phyloP scores from a whole-genome alignment of 2,888 invertebrate genomes.

The Ophion ventricosus region DNA sequence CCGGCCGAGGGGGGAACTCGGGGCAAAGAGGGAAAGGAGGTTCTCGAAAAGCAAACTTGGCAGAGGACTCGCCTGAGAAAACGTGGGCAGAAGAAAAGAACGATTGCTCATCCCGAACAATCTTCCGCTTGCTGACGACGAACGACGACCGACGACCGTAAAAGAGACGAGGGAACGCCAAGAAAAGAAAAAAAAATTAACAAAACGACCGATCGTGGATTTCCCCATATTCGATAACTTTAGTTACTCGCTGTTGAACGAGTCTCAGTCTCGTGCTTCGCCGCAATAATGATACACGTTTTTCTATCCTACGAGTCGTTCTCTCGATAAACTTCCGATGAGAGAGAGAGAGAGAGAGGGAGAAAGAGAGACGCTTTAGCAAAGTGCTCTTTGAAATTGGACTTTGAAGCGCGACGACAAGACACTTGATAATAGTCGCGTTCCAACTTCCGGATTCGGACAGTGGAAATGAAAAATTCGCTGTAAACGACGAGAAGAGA shows the following conservation, averaged over 20 bases:
- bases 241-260: conserved; percentile 13
- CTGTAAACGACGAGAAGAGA: neutral
- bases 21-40: neutral
- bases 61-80: conserved; percentile 44
- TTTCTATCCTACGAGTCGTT: conserved; percentile 5
- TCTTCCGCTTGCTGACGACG: conserved; percentile 26
- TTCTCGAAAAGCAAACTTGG: conserved; percentile 56
- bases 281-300: conserved; percentile 15
- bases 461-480: conserved; percentile 9
- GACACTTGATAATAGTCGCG: neutral
- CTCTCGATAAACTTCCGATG: conserved; percentile 23
- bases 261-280: conserved; percentile 30
- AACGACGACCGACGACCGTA: conserved; percentile 24
- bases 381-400: neutral
- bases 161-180: neutral
- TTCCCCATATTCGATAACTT: conserved; percentile 51
- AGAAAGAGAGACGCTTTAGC: neutral
- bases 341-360: neutral
- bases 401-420: neutral
- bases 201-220: conserved; percentile 16
- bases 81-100: conserved; percentile 41
- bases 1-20: neutral
- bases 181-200: neutral
- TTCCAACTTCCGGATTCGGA: neutral
- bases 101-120: conserved; percentile 64